These are phyloP conservation scores for Corythaixoides concolor DNA, from an alignment of 2,113 vertebrate genomes.

Conservation along the genomic window DNA sequence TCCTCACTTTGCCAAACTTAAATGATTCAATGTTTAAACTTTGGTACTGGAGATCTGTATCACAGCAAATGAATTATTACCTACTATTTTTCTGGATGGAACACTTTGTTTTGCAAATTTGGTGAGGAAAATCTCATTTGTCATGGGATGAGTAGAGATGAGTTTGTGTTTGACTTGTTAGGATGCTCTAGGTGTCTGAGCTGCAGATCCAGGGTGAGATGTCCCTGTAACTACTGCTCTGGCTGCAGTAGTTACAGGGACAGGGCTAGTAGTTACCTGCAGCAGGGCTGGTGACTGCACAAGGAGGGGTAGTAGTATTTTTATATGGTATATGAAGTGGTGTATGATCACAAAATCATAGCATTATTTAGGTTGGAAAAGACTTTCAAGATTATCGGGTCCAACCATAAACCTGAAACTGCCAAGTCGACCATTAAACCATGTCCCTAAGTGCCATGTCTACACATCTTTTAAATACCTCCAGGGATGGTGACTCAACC, in stretches of 20 bases:
- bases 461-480: too few species aligned
- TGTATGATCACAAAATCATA: neutral
- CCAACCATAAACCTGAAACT: too few species aligned
- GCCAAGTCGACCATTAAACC: too few species aligned
- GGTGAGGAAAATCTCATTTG: neutral
- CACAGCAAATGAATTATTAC: neutral
- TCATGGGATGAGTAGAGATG: neutral
- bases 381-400: too few species aligned
- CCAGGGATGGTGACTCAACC: too few species aligned
- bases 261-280: too few species aligned
- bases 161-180: neutral
- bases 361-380: too few species aligned
- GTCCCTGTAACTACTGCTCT: neutral
- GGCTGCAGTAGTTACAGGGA: neutral
- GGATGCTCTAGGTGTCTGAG: neutral
- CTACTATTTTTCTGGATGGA: neutral
- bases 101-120: neutral
- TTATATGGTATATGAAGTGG: neutral
- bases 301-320: neutral
- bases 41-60: neutral
- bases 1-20: neutral
- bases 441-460: too few species aligned
- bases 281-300: fast-evolving
- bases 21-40: neutral
- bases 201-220: neutral